phyloP scores from a whole-genome alignment of 2,888 invertebrate species.

The Dichetophora obliterata region DNA sequence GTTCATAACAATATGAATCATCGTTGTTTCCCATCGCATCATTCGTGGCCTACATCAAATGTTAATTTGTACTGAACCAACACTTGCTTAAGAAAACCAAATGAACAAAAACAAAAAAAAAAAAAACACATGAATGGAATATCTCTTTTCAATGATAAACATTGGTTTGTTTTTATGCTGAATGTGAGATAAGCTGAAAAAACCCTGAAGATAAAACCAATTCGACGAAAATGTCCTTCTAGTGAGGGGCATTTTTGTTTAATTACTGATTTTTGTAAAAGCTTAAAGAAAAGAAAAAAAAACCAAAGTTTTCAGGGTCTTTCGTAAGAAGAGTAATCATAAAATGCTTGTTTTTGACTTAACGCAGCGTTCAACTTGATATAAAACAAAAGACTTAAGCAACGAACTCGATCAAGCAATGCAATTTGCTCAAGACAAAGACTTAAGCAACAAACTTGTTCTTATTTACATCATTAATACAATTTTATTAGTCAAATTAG shows the following conservation, averaged over 20 bases:
- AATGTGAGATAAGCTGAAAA: not conserved
- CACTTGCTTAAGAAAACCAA: not conserved
- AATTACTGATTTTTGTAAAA: not conserved
- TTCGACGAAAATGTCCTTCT: constrained; percentile 17
- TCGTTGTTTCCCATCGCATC: constrained; percentile 16
- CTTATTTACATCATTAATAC: not conserved
- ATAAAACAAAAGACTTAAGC: not conserved
- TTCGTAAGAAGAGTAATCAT: no score
- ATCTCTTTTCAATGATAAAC: not conserved
- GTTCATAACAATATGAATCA: constrained; percentile 19
- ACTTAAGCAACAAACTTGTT: not conserved
- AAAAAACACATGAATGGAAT: not conserved
- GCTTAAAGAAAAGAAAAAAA: not conserved
- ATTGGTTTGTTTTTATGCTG: not conserved
- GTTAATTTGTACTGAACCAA: not conserved
- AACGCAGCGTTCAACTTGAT: not conserved
- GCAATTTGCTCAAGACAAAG: not conserved
- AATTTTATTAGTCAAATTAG: not conserved
- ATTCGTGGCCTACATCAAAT: constrained; percentile 20
- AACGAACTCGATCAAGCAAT: constrained; percentile 9
- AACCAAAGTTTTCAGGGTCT: no score
- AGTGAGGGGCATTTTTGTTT: not conserved
- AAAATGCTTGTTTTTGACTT: no score
- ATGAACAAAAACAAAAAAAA: not conserved
- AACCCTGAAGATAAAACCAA: not conserved